These are phyloP conservation scores for Spea hammondii DNA, from an alignment of 2,797 vertebrate genomes.

Conservation along the genomic window DNA sequence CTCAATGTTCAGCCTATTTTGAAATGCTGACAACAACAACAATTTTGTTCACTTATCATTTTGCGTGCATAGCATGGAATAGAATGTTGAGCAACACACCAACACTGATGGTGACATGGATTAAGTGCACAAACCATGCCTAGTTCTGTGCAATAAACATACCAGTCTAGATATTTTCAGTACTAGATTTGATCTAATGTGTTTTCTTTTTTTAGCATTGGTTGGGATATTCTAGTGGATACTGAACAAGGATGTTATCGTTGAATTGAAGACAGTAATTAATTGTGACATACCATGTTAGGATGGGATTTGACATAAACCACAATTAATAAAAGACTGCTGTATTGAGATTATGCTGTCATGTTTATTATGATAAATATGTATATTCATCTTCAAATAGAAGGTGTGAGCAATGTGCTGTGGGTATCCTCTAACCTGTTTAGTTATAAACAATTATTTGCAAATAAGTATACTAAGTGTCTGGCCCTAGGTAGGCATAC, in stretches of 20 bases:
- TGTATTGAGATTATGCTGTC: constrained; percentile 13
- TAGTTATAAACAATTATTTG: background rate
- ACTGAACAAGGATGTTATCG: too few relatives aligned
- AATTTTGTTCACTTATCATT: constrained; percentile 45
- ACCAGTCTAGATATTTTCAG: background rate
- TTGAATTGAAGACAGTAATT: background rate
- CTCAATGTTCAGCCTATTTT: constrained; percentile 40
- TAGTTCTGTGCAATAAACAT: background rate
- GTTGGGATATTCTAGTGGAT: too few relatives aligned
- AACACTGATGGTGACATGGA: background rate
- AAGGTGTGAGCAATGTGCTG: background rate
- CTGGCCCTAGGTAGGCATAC: too few relatives aligned
- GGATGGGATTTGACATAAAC: background rate
- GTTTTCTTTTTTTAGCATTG: too few relatives aligned
- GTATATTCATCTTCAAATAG: constrained; percentile 1
- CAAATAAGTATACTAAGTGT: too few relatives aligned
- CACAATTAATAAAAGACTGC: background rate
- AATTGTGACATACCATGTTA: constrained; percentile 2
- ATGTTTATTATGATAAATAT: constrained; percentile 16
- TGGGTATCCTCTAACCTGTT: background rate
- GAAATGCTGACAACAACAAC: constrained; percentile 37
- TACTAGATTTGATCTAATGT: too few relatives aligned
- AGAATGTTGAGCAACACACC: background rate
- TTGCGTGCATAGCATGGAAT: constrained; percentile 3
- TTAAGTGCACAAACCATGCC: background rate